Evolutionary conservation across 2,888 invertebrate genomes (phyloP).

Genomic region (Auanema freiburgensis): DNA sequence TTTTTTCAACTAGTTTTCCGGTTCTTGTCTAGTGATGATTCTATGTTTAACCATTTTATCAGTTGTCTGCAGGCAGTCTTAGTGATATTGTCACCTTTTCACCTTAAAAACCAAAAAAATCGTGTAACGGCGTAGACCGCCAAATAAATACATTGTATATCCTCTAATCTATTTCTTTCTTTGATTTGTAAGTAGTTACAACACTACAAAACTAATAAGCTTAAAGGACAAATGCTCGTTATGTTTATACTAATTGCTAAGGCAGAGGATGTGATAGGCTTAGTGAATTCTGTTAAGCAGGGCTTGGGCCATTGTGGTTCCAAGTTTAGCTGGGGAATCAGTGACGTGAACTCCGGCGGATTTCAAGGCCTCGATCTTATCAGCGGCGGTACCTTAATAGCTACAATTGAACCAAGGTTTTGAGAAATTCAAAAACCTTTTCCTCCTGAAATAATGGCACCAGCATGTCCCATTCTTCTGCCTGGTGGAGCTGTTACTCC

Average conservation of each 20-base stretch:
- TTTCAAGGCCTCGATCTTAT: conserved; percentile 51
- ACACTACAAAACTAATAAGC: no score
- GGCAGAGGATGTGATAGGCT: conserved; percentile 4
- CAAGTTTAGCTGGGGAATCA: conserved; percentile 48
- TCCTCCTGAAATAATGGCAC: conserved; percentile 52
- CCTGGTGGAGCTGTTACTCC: conserved; percentile 86
- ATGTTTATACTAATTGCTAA: no score
- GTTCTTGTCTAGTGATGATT: no score
- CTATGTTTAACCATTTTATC: no score
- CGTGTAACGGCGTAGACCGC: conserved; percentile 7
- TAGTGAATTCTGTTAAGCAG: conserved; percentile 13
- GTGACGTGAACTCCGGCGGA: conserved; percentile 49
- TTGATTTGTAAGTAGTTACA: no score
- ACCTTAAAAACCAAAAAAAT: no score
- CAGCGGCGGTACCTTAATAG: conserved; percentile 39
- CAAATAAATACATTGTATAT: conserved; percentile 3
- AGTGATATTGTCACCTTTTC: no score
- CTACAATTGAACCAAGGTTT: neutral
- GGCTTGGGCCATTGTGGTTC: conserved; percentile 33
- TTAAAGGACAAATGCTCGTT: no score
- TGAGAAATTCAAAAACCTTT: conserved; percentile 30
- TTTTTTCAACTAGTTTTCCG: no score
- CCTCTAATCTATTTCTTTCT: neutral
- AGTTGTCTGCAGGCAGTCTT: no score
- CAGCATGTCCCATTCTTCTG: conserved; percentile 48